These are phyloP conservation scores for Crocuta crocuta DNA, from an alignment of 2,113 vertebrate species.

Conservation along the genomic window DNA sequence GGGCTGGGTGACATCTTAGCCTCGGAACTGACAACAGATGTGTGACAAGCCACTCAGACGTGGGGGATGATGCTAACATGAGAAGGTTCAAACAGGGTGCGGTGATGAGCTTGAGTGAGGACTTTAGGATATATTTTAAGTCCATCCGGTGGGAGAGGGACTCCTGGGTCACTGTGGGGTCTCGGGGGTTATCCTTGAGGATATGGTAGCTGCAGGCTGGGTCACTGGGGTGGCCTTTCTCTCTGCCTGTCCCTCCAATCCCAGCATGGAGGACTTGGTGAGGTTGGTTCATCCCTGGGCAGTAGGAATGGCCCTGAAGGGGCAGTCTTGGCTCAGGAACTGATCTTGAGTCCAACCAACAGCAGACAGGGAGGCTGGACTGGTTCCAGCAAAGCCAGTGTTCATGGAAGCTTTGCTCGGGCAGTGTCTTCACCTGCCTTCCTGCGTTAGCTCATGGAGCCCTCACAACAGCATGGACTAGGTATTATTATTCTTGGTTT, in stretches of 20 bases:
- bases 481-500: not conserved
- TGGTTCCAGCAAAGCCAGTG: not conserved
- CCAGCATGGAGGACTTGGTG: not conserved
- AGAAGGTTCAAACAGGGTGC: not conserved
- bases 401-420: not conserved
- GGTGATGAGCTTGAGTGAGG: not conserved
- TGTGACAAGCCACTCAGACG: not conserved
- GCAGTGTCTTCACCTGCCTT: fast-evolving
- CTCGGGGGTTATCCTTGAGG: not conserved
- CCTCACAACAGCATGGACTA: not conserved
- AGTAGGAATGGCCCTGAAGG: not conserved
- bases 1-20: conserved; percentile 15
- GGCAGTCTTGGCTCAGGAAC: not conserved
- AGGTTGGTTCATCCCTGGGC: not conserved
- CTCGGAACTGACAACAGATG: not conserved
- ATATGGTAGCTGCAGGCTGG: not conserved
- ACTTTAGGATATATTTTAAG: not conserved
- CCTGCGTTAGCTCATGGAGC: fast-evolving
- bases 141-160: not conserved
- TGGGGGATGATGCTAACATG: not conserved
- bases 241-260: not conserved
- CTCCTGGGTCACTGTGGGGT: not conserved
- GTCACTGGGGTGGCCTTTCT: not conserved
- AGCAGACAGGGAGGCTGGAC: not conserved
- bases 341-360: not conserved